Percentiles rank a stretch among this genome's conserved stretches.
phyloP scores from a whole-genome alignment of 1,140 invertebrate genomes.

The Leptopilina clavipes region DNA sequence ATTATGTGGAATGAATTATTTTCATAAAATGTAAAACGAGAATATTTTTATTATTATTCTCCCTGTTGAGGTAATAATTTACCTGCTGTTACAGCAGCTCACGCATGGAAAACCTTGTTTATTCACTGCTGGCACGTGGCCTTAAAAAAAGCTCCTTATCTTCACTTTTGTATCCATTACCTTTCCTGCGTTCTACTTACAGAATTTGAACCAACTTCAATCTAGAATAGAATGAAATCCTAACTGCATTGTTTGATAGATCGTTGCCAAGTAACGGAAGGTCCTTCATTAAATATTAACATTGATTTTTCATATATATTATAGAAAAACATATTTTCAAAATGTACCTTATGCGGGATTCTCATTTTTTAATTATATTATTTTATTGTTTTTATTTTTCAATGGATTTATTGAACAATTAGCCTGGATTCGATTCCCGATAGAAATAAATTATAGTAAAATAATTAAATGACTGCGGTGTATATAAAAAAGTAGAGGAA shows the following conservation, averaged over 20 bases:
- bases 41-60: neutral
- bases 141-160: constrained; percentile 16
- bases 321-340: too few species aligned
- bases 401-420: too few species aligned
- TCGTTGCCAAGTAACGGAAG: constrained; percentile 1
- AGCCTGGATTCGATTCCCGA: too few species aligned
- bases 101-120: constrained; percentile 15
- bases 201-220: constrained; percentile 5
- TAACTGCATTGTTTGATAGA: constrained; percentile 3
- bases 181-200: neutral
- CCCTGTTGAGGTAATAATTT: neutral
- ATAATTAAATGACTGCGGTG: too few species aligned
- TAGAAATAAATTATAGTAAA: too few species aligned
- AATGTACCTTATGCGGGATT: too few species aligned
- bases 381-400: too few species aligned
- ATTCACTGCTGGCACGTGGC: constrained; percentile 10
- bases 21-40: neutral
- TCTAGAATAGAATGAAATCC: neutral
- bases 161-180: neutral
- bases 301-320: neutral
- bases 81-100: neutral
- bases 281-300: neutral
- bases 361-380: too few species aligned
- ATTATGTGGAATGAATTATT: neutral
- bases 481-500: too few species aligned